These are phyloP conservation scores for Microplitis deprimator DNA, from an alignment of 2,888 invertebrate species.

Conservation along the genomic window DNA sequence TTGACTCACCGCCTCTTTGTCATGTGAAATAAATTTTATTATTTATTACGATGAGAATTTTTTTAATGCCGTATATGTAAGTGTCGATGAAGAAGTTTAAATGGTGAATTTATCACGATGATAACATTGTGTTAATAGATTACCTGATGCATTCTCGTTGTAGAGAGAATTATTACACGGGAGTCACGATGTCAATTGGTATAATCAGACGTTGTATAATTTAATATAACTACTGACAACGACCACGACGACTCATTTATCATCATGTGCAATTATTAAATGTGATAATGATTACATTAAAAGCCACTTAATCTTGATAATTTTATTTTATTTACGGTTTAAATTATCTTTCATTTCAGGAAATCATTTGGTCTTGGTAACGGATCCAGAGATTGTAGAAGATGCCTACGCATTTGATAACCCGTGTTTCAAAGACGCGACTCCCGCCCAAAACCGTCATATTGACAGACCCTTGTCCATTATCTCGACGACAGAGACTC, in stretches of 20 bases:
- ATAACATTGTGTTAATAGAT: constrained; percentile 1
- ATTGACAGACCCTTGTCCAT: constrained; percentile 60
- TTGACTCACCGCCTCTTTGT: constrained; percentile 3
- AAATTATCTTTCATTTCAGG: constrained; percentile 72
- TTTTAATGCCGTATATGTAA: neutral
- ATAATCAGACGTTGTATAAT: constrained; percentile 37
- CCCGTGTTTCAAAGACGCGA: constrained; percentile 79
- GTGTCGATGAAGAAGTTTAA: neutral
- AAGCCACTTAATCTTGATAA: constrained; percentile 34
- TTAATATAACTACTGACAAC: constrained; percentile 9
- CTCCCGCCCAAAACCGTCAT: constrained; percentile 68
- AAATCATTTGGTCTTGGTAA: constrained; percentile 81
- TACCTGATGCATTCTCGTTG: neutral
- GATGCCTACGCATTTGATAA: constrained; percentile 87
- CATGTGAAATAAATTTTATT: neutral
- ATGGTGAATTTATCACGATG: neutral
- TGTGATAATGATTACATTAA: constrained; percentile 26
- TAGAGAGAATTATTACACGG: constrained; percentile 24
- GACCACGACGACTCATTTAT: constrained; percentile 14
- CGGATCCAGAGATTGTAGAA: constrained; percentile 84
- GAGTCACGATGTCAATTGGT: constrained; percentile 41
- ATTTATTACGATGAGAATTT: neutral
- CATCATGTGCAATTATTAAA: constrained; percentile 23
- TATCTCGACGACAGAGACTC: constrained; percentile 51
- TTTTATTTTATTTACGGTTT: constrained; percentile 9